Percentiles rank a stretch among this genome's conserved stretches.
phyloP scores from a whole-genome alignment of 2,888 invertebrate genomes.

The Eubasilissa splendida region DNA sequence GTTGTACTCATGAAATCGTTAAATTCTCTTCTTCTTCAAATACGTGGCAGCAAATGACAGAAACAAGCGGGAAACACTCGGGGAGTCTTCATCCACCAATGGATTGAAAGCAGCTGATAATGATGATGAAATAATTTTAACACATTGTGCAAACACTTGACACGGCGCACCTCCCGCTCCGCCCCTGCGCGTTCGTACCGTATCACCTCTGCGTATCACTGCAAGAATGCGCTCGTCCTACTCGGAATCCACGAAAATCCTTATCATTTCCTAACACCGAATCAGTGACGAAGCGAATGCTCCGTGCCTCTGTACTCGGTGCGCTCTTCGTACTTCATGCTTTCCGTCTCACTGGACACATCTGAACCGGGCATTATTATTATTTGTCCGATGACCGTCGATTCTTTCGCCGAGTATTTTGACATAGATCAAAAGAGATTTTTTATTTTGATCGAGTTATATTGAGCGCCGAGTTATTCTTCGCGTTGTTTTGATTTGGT shows the following conservation, averaged over 20 bases:
- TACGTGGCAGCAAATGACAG: not conserved
- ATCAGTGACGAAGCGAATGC: not conserved
- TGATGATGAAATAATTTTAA: not conserved
- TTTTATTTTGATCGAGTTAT: not conserved
- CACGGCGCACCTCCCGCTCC: not conserved
- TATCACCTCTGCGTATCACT: constrained; percentile 36
- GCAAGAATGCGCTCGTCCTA: constrained; percentile 27
- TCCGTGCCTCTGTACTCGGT: not conserved
- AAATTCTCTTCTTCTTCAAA: too few relatives aligned
- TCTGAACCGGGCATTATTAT: constrained; percentile 39
- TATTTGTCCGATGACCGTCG: not conserved
- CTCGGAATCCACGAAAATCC: not conserved
- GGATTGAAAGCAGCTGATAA: not conserved
- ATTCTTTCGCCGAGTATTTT: not conserved
- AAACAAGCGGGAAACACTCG: not conserved
- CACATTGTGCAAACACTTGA: not conserved
- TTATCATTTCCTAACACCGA: not conserved
- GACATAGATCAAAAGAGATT: not conserved
- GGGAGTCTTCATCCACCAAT: not conserved
- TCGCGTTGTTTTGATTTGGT: not conserved
- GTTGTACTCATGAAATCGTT: too few relatives aligned
- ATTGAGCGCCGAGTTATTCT: not conserved
- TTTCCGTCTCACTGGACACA: constrained; percentile 29
- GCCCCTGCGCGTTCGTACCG: constrained; percentile 11
- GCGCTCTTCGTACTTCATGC: constrained; percentile 15